Base-by-base conservation (phyloP, 2,888 invertebrate species). In the Griposia aprilina region DNA sequence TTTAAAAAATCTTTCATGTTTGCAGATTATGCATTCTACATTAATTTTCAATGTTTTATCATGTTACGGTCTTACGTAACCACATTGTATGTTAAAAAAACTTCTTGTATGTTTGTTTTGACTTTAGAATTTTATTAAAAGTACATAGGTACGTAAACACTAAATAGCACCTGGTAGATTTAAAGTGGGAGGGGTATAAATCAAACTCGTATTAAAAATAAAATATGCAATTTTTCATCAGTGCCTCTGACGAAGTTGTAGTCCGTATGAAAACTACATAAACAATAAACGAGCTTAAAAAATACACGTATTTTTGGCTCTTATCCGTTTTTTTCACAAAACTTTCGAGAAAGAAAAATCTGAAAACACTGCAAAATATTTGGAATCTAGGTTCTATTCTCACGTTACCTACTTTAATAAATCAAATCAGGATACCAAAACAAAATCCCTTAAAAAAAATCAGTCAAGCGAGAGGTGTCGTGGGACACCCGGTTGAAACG, bases 201-300 rank as follows among this genome's bases (percentile, higher is more conserved):
- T 62, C 45, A 55, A 55, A 71, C 4, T 17, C 20, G 60, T 68
- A 71, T 75, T 68, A 59, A 59, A 74, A 71, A 72, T 85, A 23
- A 85, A 81, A 60, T 67, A 81, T 83, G 85, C 81, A 80, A 36
- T 20, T 81, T 85, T 85, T 81, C 52, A 85, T 85, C 55, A 45
- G n/a, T 55, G 17, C 0, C 23, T 66, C 17, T 60, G 6, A 57
- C 45, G 26, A 55, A 2, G 3, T 20, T 71, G 57, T 17, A 80
- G 26, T 45, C 1, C 6, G 1, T 59, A 57, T 84, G 59, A n/a
- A 48, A 63, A 30, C 0, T n/a, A 23, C 6, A 10, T 8, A 26
- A 52, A 30, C 15, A 15, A 15, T 55, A 8, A 55, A 69, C 0
- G 10, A 17, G 1, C 23, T n/a, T 4, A 55, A 77, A 50, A 36